These are phyloP conservation scores for Plecotus auritus DNA, from an alignment of 2,113 vertebrate species.

Conservation along the genomic window DNA sequence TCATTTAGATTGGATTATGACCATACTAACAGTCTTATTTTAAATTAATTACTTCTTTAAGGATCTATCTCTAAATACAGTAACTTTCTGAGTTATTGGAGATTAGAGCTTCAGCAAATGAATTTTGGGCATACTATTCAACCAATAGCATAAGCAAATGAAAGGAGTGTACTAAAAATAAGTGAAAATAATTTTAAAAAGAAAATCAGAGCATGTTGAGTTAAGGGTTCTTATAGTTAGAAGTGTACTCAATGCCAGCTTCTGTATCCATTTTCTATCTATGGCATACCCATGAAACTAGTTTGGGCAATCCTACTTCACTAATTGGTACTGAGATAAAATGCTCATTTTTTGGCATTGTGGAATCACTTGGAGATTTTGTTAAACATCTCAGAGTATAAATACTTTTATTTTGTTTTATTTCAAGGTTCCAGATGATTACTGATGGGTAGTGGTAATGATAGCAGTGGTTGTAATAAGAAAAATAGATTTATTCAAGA, in stretches of 20 bases:
- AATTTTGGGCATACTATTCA: too few relatives aligned
- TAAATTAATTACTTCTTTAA: too few relatives aligned
- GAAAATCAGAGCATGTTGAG: neutral
- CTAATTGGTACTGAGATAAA: neutral
- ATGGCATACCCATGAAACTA: neutral
- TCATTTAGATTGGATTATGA: too few relatives aligned
- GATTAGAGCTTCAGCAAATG: too few relatives aligned
- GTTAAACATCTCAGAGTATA: neutral
- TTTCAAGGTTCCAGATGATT: neutral
- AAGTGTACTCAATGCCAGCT: neutral
- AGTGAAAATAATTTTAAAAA: too few relatives aligned
- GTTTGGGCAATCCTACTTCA: neutral
- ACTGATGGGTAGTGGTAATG: neutral
- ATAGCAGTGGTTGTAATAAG: neutral
- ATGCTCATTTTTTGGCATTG: neutral
- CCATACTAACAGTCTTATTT: too few relatives aligned
- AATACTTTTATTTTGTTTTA: neutral
- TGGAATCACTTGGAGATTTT: conserved; percentile 31
- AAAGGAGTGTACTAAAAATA: too few relatives aligned
- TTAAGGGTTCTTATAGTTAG: conserved; percentile 4
- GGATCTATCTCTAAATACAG: too few relatives aligned
- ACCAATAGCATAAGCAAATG: too few relatives aligned
- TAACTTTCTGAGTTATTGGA: too few relatives aligned
- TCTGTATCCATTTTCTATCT: conserved; percentile 22
- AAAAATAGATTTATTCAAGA: conserved; percentile 22